Conservation (phyloP, 2,888 invertebrate genomes). For the Amblyjoppa fuscipennis region DNA sequence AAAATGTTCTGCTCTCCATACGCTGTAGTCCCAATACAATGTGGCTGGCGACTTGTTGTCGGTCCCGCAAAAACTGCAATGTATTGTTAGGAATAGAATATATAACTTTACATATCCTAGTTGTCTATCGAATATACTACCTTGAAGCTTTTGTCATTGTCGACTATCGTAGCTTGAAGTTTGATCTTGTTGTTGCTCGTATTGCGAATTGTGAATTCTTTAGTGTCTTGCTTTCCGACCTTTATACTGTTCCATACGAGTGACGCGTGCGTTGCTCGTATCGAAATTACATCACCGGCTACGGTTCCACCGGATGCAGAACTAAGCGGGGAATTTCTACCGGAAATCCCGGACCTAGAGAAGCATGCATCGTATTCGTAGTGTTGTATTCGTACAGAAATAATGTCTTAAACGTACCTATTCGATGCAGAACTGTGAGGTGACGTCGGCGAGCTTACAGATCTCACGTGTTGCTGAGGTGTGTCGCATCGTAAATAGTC, state of each 20-base stretch:
- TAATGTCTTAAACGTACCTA: constrained; percentile 71
- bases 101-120: not conserved
- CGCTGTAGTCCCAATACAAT: constrained; percentile 86
- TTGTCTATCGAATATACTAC: constrained; percentile 79
- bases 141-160: constrained; percentile 81
- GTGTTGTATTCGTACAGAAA: not conserved
- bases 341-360: constrained; percentile 77
- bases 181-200: constrained; percentile 87
- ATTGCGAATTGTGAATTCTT: constrained; percentile 87
- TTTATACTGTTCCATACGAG: constrained; percentile 88
- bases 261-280: constrained; percentile 87
- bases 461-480: constrained; percentile 74
- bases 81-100: not conserved
- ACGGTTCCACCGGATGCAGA: constrained; percentile 79
- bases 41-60: constrained; percentile 71
- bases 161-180: constrained; percentile 86
- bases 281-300: constrained; percentile 83
- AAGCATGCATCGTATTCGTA: not conserved
- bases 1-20: constrained; percentile 87
- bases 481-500: constrained; percentile 80
- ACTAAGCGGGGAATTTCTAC: constrained; percentile 82
- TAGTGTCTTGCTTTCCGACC: constrained; percentile 86
- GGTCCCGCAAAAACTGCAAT: constrained; percentile 80
- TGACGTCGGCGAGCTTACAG: constrained; percentile 79
- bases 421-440: constrained; percentile 78